These are phyloP conservation scores for Lysandra coridon DNA, from an alignment of 2,888 invertebrate genomes.

Conservation along the genomic window DNA sequence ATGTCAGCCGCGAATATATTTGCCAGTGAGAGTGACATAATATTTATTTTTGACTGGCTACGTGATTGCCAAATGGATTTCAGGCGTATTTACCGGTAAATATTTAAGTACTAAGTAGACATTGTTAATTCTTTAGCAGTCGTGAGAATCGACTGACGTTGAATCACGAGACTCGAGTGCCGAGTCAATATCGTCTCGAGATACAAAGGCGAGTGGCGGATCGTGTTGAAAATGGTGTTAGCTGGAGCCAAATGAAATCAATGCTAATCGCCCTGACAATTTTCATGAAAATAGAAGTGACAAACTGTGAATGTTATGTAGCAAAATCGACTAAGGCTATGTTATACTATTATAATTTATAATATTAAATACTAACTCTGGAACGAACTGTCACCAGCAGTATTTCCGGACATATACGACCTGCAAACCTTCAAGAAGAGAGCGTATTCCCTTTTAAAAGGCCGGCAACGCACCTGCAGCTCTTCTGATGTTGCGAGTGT, in stretches of 20 bases:
- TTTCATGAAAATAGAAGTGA: not conserved
- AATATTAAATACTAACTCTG: too few relatives aligned
- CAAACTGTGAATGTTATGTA: too few relatives aligned
- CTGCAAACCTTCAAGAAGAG: too few relatives aligned
- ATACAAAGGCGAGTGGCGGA: conserved; percentile 18
- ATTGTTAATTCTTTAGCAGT: not conserved
- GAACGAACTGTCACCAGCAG: too few relatives aligned
- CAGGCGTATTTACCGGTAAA: not conserved
- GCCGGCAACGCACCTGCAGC: too few relatives aligned
- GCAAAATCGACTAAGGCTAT: too few relatives aligned
- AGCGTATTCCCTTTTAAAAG: too few relatives aligned
- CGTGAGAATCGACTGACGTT: not conserved
- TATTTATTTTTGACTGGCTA: conserved; percentile 21
- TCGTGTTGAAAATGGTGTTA: conserved; percentile 6
- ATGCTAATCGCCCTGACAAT: conserved; percentile 3
- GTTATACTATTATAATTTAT: too few relatives aligned
- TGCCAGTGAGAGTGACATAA: conserved; percentile 22
- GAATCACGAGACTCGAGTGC: conserved; percentile 14
- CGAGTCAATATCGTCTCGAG: conserved; percentile 16
- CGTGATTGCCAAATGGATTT: conserved; percentile 25
- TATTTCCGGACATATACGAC: too few relatives aligned
- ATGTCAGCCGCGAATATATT: not conserved
- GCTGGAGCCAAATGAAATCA: conserved; percentile 7
- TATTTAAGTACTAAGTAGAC: conserved; percentile 7
- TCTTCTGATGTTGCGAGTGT: too few relatives aligned